Conservation (phyloP, 2,888 invertebrate genomes). For the Chironomus riparius region DNA sequence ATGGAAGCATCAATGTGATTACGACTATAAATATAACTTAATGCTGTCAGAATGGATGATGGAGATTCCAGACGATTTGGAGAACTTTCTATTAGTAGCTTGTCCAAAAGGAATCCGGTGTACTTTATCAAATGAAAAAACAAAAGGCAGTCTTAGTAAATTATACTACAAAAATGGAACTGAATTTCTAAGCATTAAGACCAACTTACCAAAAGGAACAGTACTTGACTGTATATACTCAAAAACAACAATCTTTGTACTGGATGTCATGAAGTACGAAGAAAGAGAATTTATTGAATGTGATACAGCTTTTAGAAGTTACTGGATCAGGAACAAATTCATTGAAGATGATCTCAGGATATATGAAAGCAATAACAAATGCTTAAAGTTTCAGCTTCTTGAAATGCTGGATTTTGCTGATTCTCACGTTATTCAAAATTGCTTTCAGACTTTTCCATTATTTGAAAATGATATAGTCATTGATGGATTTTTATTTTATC, state of each 20-base stretch:
- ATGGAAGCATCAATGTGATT: not conserved
- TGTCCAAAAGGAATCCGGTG: constrained; percentile 78
- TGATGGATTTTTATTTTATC: constrained; percentile 89
- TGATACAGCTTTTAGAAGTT: constrained; percentile 67
- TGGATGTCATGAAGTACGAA: constrained; percentile 55
- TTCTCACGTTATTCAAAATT: constrained; percentile 31
- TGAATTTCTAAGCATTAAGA: constrained; percentile 45
- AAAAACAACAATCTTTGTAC: constrained; percentile 57
- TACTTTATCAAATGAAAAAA: constrained; percentile 51
- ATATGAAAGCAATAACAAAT: constrained; percentile 31
- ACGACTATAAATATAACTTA: constrained; percentile 46
- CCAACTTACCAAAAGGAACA: constrained; percentile 37
- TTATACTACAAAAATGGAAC: constrained; percentile 58
- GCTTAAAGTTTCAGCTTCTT: constrained; percentile 32
- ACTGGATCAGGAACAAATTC: constrained; percentile 69
- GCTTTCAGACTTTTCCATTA: constrained; percentile 35
- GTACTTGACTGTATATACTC: constrained; percentile 77
- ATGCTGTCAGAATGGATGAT: constrained; percentile 93
- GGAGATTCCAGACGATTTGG: constrained; percentile 70
- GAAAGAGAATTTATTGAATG: constrained; percentile 38
- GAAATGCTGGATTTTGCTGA: constrained; percentile 36
- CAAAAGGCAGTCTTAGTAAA: constrained; percentile 45
- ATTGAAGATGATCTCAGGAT: constrained; percentile 44
- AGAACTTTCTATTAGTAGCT: constrained; percentile 63
- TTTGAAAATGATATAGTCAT: constrained; percentile 45